Conservation (phyloP, 1,140 invertebrate genomes). For the Achroia grisella region DNA sequence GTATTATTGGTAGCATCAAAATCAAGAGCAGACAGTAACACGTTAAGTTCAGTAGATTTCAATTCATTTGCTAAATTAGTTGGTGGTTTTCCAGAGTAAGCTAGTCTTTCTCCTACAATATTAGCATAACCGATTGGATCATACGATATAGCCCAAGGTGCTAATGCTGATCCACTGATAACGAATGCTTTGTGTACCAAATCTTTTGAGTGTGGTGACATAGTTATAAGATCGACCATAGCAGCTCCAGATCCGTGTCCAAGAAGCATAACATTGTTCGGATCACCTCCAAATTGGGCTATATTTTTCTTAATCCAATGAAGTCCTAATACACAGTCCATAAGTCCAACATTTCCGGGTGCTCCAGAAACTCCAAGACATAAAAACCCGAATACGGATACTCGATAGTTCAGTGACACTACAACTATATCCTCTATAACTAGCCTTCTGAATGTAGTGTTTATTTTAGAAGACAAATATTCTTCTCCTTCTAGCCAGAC, state of each 20-base stretch:
- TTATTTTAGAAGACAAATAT: slow-evolving; percentile 28
- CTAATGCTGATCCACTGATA: slow-evolving; percentile 78
- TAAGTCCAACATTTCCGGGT: slow-evolving; percentile 78
- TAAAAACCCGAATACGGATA: slow-evolving; percentile 76
- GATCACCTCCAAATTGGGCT: slow-evolving; percentile 78
- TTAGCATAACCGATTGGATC: slow-evolving; percentile 68
- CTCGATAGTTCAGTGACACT: slow-evolving; percentile 45
- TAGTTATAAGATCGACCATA: slow-evolving; percentile 77
- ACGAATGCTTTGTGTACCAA: slow-evolving; percentile 74
- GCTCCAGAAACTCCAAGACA: slow-evolving; percentile 72
- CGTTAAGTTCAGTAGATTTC: slow-evolving; percentile 21
- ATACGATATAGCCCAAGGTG: slow-evolving; percentile 78
- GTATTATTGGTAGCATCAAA: slow-evolving; percentile 44
- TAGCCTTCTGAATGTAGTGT: slow-evolving; percentile 27
- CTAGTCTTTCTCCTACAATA: slow-evolving; percentile 36
- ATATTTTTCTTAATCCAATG: slow-evolving; percentile 80
- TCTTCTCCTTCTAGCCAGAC: slow-evolving; percentile 52
- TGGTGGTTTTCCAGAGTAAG: slow-evolving; percentile 28
- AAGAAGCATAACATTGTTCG: slow-evolving; percentile 74
- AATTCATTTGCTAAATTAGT: slow-evolving; percentile 32
- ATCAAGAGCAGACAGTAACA: slow-evolving; percentile 23
- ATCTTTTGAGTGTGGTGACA: slow-evolving; percentile 74
- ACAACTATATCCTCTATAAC: slow-evolving; percentile 40
- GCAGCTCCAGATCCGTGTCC: slow-evolving; percentile 78
- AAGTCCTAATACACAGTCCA: slow-evolving; percentile 77